A percentile compares a stretch with the other conserved stretches of the same genome.
phyloP scores from a whole-genome alignment of 2,797 vertebrate species.

The Xenopus petersii region DNA sequence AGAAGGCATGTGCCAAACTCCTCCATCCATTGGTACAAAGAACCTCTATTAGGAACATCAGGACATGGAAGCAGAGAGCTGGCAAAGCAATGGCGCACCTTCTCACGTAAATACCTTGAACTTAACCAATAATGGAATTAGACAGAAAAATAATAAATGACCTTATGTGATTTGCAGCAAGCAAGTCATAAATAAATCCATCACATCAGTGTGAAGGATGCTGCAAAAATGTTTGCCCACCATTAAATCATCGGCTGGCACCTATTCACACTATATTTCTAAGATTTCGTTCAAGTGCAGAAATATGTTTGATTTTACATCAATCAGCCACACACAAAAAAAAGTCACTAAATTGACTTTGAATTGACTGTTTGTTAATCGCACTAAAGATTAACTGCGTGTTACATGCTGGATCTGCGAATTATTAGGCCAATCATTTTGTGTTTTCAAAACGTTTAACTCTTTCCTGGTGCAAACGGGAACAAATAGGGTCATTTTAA shows the following conservation, averaged over 20 bases:
- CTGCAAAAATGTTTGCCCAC: background rate
- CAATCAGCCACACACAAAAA: background rate
- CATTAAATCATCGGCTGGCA: conserved; percentile 1
- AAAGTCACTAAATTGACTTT: background rate
- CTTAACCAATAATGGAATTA: background rate
- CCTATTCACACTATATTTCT: background rate
- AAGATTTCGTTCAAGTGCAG: background rate
- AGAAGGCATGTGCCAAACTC: no score
- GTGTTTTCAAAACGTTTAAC: conserved; percentile 21
- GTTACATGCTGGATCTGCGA: background rate
- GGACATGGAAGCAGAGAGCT: no score
- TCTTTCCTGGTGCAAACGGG: background rate
- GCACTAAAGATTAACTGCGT: conserved; percentile 15
- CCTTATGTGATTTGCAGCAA: background rate
- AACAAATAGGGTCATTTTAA: conserved; percentile 36
- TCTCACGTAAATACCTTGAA: background rate
- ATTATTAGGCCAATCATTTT: background rate
- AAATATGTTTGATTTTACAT: conserved; percentile 16
- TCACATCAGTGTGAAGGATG: background rate
- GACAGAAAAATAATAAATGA: background rate
- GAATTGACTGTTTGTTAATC: conserved; percentile 8
- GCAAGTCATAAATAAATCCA: background rate
- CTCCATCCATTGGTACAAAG: no score
- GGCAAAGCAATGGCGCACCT: no score
- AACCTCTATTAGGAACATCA: no score